A percentile compares a stretch with the other conserved stretches of the same genome.
Conservation (phyloP, 1,140 invertebrate species). For the Oedothorax gibbosus region DNA sequence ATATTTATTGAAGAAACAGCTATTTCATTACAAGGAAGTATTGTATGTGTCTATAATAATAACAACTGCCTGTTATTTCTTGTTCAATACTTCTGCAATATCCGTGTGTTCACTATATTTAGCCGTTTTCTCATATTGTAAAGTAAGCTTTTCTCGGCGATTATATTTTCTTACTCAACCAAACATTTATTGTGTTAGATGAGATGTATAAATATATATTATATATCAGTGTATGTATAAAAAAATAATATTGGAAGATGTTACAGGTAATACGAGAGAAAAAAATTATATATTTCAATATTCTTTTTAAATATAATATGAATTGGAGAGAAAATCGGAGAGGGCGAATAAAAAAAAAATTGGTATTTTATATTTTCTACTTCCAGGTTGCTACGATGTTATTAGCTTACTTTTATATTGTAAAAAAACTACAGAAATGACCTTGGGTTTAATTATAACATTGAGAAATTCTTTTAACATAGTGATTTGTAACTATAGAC, state of each 20-base stretch:
- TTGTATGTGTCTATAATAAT: slow-evolving; percentile 20
- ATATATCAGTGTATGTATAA: slow-evolving; percentile 60
- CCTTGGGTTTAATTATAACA: background rate
- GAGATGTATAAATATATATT: slow-evolving; percentile 59
- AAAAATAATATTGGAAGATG: slow-evolving; percentile 49
- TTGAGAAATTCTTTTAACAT: slow-evolving; percentile 37
- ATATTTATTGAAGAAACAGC: slow-evolving; percentile 21
- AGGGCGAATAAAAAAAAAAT: slow-evolving; percentile 7
- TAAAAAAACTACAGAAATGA: slow-evolving; percentile 49
- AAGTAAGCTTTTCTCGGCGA: slow-evolving; percentile 51
- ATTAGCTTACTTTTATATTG: slow-evolving; percentile 61
- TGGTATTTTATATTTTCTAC: slow-evolving; percentile 61
- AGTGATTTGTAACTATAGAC: slow-evolving; percentile 55
- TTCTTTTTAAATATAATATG: slow-evolving; percentile 57
- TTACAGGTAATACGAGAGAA: slow-evolving; percentile 51
- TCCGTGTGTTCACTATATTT: slow-evolving; percentile 51
- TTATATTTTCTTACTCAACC: slow-evolving; percentile 60
- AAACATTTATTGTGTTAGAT: slow-evolving; percentile 58
- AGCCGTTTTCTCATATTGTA: slow-evolving; percentile 58
- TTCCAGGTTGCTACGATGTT: slow-evolving; percentile 46
- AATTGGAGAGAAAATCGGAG: slow-evolving; percentile 32
- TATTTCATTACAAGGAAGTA: slow-evolving; percentile 17
- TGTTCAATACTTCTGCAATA: slow-evolving; percentile 49
- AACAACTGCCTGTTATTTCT: slow-evolving; percentile 41
- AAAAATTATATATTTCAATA: slow-evolving; percentile 59